Conservation (phyloP, 1,140 invertebrate genomes). For the Papilio helenus region DNA sequence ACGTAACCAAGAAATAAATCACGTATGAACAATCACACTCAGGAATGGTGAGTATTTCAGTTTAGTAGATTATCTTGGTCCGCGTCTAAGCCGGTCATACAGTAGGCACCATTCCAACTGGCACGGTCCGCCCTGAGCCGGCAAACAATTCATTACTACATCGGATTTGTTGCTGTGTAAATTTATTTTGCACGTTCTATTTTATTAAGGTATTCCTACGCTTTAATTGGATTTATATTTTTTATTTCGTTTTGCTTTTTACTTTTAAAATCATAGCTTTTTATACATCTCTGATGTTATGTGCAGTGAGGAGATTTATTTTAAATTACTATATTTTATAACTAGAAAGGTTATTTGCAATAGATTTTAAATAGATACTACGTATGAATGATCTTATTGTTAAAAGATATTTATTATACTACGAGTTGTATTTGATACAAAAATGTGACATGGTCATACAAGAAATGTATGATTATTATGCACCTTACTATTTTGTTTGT, state of each 20-base stretch:
- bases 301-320: background rate
- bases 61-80: slow-evolving; percentile 63
- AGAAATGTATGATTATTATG: too few relatives aligned
- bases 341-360: background rate
- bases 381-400: too few relatives aligned
- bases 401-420: too few relatives aligned
- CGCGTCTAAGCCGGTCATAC: slow-evolving; percentile 50
- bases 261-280: slow-evolving; percentile 1
- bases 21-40: slow-evolving; percentile 44
- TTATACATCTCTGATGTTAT: background rate
- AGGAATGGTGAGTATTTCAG: slow-evolving; percentile 53
- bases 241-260: background rate
- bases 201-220: slow-evolving; percentile 23
- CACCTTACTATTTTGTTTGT: too few relatives aligned
- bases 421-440: too few relatives aligned
- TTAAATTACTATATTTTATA: background rate
- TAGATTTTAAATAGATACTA: too few relatives aligned
- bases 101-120: slow-evolving; percentile 51
- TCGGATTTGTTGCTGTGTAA: slow-evolving; percentile 60
- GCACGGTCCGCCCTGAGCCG: slow-evolving; percentile 42
- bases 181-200: slow-evolving; percentile 54
- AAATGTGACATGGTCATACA: too few relatives aligned
- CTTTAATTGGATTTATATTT: slow-evolving; percentile 36
- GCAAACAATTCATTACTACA: slow-evolving; percentile 69
- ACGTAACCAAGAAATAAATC: slow-evolving; percentile 33